Evolutionary conservation across 1,140 invertebrate genomes (phyloP).

Genomic region (Neoseiulus cucumeris): DNA sequence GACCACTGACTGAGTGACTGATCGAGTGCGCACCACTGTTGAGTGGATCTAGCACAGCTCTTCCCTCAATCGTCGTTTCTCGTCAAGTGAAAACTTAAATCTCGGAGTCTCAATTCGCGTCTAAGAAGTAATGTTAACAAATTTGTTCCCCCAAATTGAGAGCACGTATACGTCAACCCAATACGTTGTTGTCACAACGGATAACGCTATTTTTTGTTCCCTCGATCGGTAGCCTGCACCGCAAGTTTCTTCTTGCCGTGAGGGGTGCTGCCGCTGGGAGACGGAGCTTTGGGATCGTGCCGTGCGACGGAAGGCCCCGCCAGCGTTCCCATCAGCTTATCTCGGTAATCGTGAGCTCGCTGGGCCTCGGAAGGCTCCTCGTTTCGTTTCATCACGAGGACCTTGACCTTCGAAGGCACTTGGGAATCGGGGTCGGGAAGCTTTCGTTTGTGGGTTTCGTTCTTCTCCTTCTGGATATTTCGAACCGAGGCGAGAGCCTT

Average conservation of each 20-base stretch:
- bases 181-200: no score
- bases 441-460: not conserved
- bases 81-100: no score
- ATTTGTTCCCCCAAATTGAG: no score
- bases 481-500: not conserved
- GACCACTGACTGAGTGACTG: no score
- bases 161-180: no score
- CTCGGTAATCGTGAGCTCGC: conserved; percentile 1
- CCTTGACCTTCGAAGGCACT: not conserved
- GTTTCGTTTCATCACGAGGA: not conserved
- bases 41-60: no score
- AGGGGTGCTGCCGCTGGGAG: conserved; percentile 3
- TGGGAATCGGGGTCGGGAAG: not conserved
- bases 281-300: conserved; percentile 9
- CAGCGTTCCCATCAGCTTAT: not conserved
- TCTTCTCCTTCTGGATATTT: not conserved
- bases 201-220: not conserved
- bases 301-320: not conserved
- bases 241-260: conserved; percentile 10
- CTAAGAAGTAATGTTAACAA: no score
- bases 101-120: no score
- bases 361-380: not conserved
- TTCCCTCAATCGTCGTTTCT: no score
- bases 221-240: conserved; percentile 5
- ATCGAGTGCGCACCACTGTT: no score